phyloP scores from a whole-genome alignment of 2,888 invertebrate species.

The Leucoma salicis region DNA sequence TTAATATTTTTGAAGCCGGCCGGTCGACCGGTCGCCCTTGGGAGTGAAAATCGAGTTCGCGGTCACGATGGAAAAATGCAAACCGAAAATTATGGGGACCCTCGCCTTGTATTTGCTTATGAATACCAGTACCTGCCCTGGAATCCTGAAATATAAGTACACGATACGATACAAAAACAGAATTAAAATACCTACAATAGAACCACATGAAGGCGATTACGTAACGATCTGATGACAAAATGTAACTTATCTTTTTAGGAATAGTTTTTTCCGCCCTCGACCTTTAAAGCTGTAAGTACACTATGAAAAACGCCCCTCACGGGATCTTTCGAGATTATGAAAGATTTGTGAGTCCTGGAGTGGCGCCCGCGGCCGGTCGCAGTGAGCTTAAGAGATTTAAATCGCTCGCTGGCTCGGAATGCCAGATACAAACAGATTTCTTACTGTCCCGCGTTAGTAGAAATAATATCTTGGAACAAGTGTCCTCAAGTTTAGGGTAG shows the following conservation, averaged over 20 bases:
- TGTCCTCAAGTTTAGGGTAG: constrained; percentile 39
- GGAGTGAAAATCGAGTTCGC: constrained; percentile 80
- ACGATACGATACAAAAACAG: constrained; percentile 66
- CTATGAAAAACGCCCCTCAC: constrained; percentile 74
- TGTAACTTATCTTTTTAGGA: constrained; percentile 36
- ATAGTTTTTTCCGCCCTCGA: constrained; percentile 43
- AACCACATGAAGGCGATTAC: constrained; percentile 41
- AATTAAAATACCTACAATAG: constrained; percentile 62
- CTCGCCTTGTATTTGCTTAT: constrained; percentile 81
- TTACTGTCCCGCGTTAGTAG: constrained; percentile 56
- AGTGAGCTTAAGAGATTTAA: constrained; percentile 80
- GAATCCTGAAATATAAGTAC: constrained; percentile 63
- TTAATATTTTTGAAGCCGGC: constrained; percentile 81
- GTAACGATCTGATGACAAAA: constrained; percentile 31
- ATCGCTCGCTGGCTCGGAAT: constrained; percentile 78
- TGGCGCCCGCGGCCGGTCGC: constrained; percentile 70
- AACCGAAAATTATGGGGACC: constrained; percentile 81
- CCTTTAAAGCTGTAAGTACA: constrained; percentile 50
- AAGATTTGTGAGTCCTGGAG: constrained; percentile 80
- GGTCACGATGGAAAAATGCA: constrained; percentile 82
- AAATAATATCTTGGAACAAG: constrained; percentile 51
- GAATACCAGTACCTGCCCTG: constrained; percentile 67
- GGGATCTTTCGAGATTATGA: constrained; percentile 77
- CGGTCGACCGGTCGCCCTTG: constrained; percentile 77
- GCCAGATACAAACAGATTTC: constrained; percentile 79